Conservation (phyloP, 2,113 vertebrate species). For the Muntiacus reevesi region DNA sequence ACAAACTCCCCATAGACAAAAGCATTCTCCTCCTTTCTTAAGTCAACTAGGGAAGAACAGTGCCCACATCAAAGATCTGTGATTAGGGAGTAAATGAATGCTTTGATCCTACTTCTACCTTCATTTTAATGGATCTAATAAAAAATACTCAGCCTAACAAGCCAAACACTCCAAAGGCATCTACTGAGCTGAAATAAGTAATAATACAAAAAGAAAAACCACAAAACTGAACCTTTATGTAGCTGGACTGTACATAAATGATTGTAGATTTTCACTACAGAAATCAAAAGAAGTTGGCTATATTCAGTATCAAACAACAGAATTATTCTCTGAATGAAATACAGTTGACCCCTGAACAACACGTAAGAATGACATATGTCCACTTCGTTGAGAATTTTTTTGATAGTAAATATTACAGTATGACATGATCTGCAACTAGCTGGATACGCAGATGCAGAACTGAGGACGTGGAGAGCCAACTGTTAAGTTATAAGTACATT, state of each 20-base stretch:
- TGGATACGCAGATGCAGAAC: neutral
- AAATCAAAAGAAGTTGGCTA: neutral
- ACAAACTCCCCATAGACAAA: neutral
- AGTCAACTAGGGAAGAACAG: neutral
- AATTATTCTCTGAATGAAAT: conserved; percentile 18
- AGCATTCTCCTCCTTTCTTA: neutral
- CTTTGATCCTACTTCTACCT: neutral
- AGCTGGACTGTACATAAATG: neutral
- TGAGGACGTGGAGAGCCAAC: neutral
- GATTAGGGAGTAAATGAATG: neutral
- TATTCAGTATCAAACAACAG: conserved; percentile 23
- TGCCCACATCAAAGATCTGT: neutral
- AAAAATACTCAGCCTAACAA: neutral
- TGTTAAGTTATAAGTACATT: neutral
- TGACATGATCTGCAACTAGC: neutral
- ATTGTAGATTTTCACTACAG: neutral
- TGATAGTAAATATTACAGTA: neutral
- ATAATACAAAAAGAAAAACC: neutral
- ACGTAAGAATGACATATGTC: neutral
- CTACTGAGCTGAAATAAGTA: neutral
- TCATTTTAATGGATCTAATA: neutral
- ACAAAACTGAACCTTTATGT: neutral
- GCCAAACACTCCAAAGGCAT: neutral
- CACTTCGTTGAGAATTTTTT: neutral
- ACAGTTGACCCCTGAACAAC: neutral